Evolutionary conservation across 2,888 invertebrate genomes (phyloP), one percentile per base, ranked within the genome.

Genomic region (Mythimna ferrago): DNA sequence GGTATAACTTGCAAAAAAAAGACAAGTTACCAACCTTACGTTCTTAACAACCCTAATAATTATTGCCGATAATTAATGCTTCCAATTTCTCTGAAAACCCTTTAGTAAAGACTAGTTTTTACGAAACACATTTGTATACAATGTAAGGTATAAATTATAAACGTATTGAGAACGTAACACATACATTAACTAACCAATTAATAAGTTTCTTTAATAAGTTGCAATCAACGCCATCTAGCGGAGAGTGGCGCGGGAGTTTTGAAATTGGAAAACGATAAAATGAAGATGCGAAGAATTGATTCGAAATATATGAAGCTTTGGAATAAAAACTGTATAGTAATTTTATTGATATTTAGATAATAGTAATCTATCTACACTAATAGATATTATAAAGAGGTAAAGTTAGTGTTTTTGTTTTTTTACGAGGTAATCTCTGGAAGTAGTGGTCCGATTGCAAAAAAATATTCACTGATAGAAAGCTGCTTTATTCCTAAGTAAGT

Each of bases 221-320:
- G 9, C 35, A 48, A n/a, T 7, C 54, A 79, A 14, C 92, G 94
- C 93, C 94, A 95, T 94, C 94, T 94, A 71, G 88, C 76, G 91
- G 75, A 80, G 92, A 94, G 94, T 87, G 89, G 94, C 79, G 35
- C 38, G 62, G 62, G 76, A 83, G 73, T 66, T 60, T 44, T 32
- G 0, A 67, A 70, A 72, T 75, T 65, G 21, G 21, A 51, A n/a
- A 26, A 60, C 57, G 58, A 56, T 66, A 11, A n/a, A 41, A 16
- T 21, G 26, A 11, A 21, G 51, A n/a, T 2, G 14, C 10, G 2
- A n/a, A 11, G 32, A 19, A 51, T 11, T 32, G 7, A 41, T 32
- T 38, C 19, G 5, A 9, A 3, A 54, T 10, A n/a, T 0, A 2
- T 41, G 11, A 3, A 41, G 16, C 2, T 53, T 38, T 10, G 1